These are phyloP conservation scores for Drosophila watanabei DNA, from an alignment of 1,140 invertebrate species.

Conservation along the genomic window DNA sequence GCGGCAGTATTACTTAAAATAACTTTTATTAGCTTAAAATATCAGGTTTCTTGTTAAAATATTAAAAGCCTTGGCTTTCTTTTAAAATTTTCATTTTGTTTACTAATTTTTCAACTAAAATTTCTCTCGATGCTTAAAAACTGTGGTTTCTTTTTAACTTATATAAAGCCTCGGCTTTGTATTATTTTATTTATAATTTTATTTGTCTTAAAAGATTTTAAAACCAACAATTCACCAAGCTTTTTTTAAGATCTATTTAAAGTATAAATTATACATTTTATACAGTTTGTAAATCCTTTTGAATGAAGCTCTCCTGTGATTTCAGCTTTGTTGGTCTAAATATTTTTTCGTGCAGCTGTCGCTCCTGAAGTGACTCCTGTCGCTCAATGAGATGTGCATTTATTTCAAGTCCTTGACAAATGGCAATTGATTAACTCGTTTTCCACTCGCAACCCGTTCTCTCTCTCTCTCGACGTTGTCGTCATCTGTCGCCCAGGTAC, in stretches of 20 bases:
- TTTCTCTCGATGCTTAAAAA: background rate
- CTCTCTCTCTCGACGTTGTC: constrained; percentile 1
- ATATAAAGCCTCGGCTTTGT: background rate
- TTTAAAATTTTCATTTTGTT: too few species aligned
- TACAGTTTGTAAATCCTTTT: background rate
- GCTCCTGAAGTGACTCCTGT: constrained; percentile 42
- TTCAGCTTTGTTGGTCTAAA: background rate
- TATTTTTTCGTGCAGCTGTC: constrained; percentile 26
- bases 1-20: too few species aligned
- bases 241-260: background rate
- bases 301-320: background rate
- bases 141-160: background rate
- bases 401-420: constrained; percentile 47
- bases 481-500: constrained; percentile 21
- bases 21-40: too few species aligned
- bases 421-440: constrained; percentile 66
- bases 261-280: too few species aligned
- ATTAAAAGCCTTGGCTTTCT: too few species aligned
- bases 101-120: too few species aligned
- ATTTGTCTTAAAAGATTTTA: too few species aligned
- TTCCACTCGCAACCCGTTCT: background rate
- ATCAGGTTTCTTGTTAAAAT: too few species aligned
- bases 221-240: background rate
- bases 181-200: too few species aligned
- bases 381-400: constrained; percentile 52